phyloP scores from a whole-genome alignment of 2,113 vertebrate species.

The Myrmecobius fasciatus region DNA sequence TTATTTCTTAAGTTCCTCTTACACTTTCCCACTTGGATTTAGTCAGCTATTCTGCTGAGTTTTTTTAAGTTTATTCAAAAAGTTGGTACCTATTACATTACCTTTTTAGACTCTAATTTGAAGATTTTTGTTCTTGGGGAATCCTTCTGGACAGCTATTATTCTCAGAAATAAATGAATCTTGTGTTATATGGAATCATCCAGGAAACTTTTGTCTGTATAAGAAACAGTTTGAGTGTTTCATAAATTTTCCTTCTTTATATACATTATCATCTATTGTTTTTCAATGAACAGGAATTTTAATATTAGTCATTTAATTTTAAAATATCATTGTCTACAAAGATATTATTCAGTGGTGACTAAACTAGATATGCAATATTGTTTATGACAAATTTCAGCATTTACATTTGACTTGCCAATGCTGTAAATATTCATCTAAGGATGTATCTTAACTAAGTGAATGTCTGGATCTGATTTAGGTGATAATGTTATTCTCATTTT shows the following conservation, averaged over 20 bases:
- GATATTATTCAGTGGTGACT: background rate
- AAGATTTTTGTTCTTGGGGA: background rate
- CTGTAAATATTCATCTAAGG: background rate
- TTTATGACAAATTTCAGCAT: background rate
- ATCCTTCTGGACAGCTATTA: background rate
- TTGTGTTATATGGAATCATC: background rate
- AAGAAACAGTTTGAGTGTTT: background rate
- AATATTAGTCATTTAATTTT: background rate
- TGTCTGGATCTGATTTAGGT: background rate
- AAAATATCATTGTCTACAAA: background rate
- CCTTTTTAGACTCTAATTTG: background rate
- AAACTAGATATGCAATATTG: background rate
- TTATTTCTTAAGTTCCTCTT: background rate
- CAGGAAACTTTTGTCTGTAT: background rate
- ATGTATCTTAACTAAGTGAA: background rate
- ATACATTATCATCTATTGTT: background rate
- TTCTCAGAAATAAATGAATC: background rate
- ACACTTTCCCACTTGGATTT: background rate
- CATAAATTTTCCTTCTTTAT: background rate
- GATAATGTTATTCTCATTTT: background rate
- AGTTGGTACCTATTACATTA: background rate
- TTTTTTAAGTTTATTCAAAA: background rate
- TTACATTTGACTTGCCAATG: background rate
- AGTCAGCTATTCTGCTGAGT: background rate
- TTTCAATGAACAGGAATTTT: too few species aligned